phyloP scores from a whole-genome alignment of 1,140 invertebrate genomes.

The Ectropis grisescens region DNA sequence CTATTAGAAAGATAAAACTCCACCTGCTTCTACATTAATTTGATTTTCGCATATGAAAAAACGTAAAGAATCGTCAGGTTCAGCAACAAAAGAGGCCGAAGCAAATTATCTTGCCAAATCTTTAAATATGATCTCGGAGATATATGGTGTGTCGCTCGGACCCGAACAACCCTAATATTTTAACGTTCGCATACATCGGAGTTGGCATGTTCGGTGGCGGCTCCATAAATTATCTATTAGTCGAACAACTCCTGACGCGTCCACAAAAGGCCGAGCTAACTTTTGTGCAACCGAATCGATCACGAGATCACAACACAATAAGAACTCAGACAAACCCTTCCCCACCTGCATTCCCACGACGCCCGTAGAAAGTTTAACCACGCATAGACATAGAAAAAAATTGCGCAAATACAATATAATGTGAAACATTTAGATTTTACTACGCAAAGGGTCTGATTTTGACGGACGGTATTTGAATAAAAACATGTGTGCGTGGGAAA shows the following conservation, averaged over 20 bases:
- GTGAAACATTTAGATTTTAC: slow-evolving; percentile 57
- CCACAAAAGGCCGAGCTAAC: slow-evolving; percentile 53
- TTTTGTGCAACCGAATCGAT: slow-evolving; percentile 57
- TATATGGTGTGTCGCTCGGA: slow-evolving; percentile 15
- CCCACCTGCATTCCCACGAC: slow-evolving; percentile 66
- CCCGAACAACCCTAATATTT: slow-evolving; percentile 56
- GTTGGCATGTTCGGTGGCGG: slow-evolving; percentile 33
- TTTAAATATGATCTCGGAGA: slow-evolving; percentile 20
- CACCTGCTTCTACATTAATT: too few species aligned
- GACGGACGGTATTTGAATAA: slow-evolving; percentile 23
- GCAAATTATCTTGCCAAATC: slow-evolving; percentile 37
- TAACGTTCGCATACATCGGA: slow-evolving; percentile 27
- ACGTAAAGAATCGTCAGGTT: slow-evolving; percentile 2
- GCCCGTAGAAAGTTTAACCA: slow-evolving; percentile 45
- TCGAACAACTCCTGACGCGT: slow-evolving; percentile 55
- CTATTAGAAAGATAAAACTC: too few species aligned
- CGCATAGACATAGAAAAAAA: slow-evolving; percentile 32
- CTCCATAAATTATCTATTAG: slow-evolving; percentile 67
- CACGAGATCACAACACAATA: slow-evolving; percentile 34
- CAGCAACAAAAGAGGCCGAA: slow-evolving; percentile 17
- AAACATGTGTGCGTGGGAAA: slow-evolving; percentile 42
- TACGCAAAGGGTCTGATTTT: slow-evolving; percentile 34
- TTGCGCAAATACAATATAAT: slow-evolving; percentile 60
- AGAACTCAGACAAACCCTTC: slow-evolving; percentile 43
- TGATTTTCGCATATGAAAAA: neutral